phyloP scores from a whole-genome alignment of 2,888 invertebrate genomes.

The Drosophila heteroneura region DNA sequence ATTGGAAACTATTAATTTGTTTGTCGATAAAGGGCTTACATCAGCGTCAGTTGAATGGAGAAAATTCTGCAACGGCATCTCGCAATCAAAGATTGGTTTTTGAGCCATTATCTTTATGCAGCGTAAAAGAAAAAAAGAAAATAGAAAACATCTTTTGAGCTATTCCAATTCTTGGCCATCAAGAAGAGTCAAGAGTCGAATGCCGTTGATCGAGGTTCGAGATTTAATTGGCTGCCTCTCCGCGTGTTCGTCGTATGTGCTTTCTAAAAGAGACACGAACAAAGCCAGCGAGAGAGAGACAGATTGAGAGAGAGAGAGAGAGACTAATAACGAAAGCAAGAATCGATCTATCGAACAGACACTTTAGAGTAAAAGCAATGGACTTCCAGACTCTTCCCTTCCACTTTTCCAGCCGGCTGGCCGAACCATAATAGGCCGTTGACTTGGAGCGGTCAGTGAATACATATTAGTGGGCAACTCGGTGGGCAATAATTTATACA shows the following conservation, averaged over 20 bases:
- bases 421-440: constrained; percentile 73
- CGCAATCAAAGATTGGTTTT: background rate
- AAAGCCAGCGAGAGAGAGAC: constrained; percentile 3
- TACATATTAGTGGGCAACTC: constrained; percentile 70
- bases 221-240: constrained; percentile 50
- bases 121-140: constrained; percentile 21
- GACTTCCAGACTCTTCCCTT: constrained; percentile 58
- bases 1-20: background rate
- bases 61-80: constrained; percentile 1
- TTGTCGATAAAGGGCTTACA: background rate
- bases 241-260: constrained; percentile 29
- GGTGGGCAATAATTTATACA: constrained; percentile 78
- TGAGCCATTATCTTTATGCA: constrained; percentile 1
- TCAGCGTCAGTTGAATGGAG: background rate
- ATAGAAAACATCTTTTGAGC: constrained; percentile 25
- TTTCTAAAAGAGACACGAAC: constrained; percentile 49
- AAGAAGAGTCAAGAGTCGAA: constrained; percentile 16
- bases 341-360: constrained; percentile 46
- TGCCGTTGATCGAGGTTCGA: constrained; percentile 20
- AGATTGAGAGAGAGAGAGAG: background rate
- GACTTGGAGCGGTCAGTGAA: constrained; percentile 83
- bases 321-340: constrained; percentile 54
- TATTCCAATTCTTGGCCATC: constrained; percentile 15
- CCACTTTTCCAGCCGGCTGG: constrained; percentile 25
- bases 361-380: constrained; percentile 42